These are phyloP conservation scores for Sarcophaga carnaria DNA, from an alignment of 2,888 invertebrate genomes.

Conservation along the genomic window DNA sequence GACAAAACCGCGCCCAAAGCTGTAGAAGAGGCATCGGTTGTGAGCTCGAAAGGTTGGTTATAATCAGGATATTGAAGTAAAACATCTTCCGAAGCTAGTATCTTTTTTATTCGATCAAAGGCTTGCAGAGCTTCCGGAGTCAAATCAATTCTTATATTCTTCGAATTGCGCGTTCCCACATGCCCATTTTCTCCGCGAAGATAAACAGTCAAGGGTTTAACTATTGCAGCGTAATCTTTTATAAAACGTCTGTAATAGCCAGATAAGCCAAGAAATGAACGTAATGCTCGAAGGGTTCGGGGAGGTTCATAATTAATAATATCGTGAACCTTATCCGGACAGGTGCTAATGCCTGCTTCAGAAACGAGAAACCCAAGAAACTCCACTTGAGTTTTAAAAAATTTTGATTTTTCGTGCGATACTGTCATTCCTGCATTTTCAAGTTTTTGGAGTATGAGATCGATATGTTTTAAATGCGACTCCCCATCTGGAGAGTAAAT, in stretches of 20 bases:
- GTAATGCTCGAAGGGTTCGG: constrained; percentile 1
- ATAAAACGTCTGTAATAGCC: constrained; percentile 16
- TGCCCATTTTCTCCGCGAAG: constrained; percentile 23
- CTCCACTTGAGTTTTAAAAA: constrained; percentile 3
- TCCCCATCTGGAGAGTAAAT: constrained; percentile 15
- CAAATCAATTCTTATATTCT: neutral
- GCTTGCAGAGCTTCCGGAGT: constrained; percentile 13
- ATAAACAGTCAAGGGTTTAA: constrained; percentile 11
- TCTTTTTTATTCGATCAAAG: constrained; percentile 2
- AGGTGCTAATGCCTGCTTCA: constrained; percentile 6
- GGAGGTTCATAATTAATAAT: constrained; percentile 12
- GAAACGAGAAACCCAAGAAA: constrained; percentile 10
- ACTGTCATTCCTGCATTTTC: neutral
- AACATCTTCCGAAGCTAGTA: constrained; percentile 39
- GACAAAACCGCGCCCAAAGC: constrained; percentile 24
- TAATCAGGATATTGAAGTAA: constrained; percentile 29
- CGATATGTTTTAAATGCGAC: neutral
- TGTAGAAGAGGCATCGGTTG: constrained; percentile 27
- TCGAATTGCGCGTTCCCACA: constrained; percentile 7
- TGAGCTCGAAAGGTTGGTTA: constrained; percentile 6
- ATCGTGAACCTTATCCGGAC: constrained; percentile 10
- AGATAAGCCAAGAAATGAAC: constrained; percentile 24
- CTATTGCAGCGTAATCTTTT: constrained; percentile 9
- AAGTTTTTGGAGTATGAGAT: neutral
- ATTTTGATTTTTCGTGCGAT: constrained; percentile 12